A percentile compares a stretch with the other conserved stretches of the same genome.
Conservation (phyloP, 2,797 vertebrate species). For the Catamblyrhynchus diadema region DNA sequence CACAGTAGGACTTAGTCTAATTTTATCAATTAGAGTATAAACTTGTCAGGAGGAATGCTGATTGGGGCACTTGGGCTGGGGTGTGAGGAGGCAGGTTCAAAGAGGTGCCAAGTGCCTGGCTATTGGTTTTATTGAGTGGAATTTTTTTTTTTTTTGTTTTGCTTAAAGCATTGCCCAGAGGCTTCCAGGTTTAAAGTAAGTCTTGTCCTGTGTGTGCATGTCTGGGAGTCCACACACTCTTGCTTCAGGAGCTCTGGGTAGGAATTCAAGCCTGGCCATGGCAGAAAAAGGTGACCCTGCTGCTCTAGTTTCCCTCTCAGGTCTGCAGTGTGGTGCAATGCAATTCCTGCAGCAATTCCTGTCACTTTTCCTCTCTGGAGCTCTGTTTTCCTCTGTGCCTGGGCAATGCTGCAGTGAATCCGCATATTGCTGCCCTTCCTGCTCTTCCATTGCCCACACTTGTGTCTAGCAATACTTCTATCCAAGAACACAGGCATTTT, state of each 20-base stretch:
- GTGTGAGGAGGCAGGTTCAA: neutral
- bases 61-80: conserved; percentile 17
- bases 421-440: neutral
- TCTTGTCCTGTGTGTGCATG: accelerated
- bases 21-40: conserved; percentile 83
- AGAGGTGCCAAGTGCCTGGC: neutral
- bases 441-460: neutral
- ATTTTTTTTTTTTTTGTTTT: neutral
- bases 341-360: neutral
- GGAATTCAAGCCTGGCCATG: neutral
- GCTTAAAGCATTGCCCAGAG: neutral
- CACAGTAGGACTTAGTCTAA: conserved; percentile 81
- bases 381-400: neutral
- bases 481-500: neutral
- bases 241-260: neutral
- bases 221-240: neutral
- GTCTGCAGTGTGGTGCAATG: neutral
- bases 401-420: neutral
- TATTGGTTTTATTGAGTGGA: neutral
- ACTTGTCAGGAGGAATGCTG: conserved; percentile 81
- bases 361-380: neutral
- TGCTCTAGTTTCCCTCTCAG: neutral
- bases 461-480: neutral
- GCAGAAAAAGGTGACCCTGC: accelerated
- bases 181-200: neutral